Conservation (phyloP, 1,140 invertebrate species). For the Cyclargus thomasi region DNA sequence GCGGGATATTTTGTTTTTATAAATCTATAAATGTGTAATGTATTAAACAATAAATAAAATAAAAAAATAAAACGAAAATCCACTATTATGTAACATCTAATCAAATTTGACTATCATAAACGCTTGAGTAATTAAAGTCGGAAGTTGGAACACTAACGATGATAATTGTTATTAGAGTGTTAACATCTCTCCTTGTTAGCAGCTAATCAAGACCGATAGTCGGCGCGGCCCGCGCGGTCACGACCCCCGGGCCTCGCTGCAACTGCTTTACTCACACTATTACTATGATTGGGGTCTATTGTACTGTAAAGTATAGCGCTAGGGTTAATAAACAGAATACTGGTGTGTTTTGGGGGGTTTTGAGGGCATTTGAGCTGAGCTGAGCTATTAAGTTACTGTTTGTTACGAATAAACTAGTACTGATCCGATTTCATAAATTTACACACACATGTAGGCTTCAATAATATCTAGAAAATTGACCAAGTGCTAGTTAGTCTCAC, state of each 20-base stretch:
- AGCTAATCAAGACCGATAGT: constrained; percentile 14
- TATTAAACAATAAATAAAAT: too few species aligned
- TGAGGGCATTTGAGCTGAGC: not conserved
- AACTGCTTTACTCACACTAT: not conserved
- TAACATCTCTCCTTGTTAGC: constrained; percentile 1
- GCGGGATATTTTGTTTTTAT: too few species aligned
- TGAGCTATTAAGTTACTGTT: too few species aligned
- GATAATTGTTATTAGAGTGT: constrained; percentile 12
- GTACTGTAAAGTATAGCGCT: not conserved
- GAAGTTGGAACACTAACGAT: constrained; percentile 13
- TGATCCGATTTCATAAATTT: too few species aligned
- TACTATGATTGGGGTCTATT: constrained; percentile 7
- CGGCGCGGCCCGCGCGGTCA: not conserved
- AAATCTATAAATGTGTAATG: too few species aligned
- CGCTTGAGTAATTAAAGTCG: not conserved
- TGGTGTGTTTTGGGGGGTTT: not conserved
- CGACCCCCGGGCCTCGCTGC: not conserved
- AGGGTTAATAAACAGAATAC: not conserved
- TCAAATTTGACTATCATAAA: not conserved
- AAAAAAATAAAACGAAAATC: too few species aligned
- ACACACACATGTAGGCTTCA: too few species aligned
- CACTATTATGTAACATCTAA: not conserved
- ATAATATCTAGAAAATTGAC: too few species aligned
- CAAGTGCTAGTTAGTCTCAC: too few species aligned
- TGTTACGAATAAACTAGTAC: too few species aligned